Base-by-base conservation (phyloP, 2,797 vertebrate species). In the Brachymystax lenok region DNA sequence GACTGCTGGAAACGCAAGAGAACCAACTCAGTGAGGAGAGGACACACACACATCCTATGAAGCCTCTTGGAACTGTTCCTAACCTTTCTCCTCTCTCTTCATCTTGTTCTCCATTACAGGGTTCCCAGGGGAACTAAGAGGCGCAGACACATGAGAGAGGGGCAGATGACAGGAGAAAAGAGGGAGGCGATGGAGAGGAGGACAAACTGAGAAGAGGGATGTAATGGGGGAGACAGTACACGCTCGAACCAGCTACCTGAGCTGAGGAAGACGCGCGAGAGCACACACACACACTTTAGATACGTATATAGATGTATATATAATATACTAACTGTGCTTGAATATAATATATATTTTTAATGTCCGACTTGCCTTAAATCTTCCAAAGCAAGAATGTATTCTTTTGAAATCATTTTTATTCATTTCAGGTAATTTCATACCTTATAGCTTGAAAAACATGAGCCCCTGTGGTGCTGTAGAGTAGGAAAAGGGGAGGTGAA, bases 1-100 rank as follows among this genome's bases (percentile, higher is more conserved):
- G 98, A 99, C 91, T 99, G 98, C 91, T 99, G 98, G 98, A 99
- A 99, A 93, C 96, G 98, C 90, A 99, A 99, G 95, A 93, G 98
- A 92, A 97, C 95, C 78, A 98, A 96, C 92, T 99, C 97, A 79
- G 98, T 99, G 88, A 90, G 92, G 24, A 61, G 21, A 13, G 73
- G 2, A 28, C 40, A 46, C 40, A 46, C 35, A 28, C 33, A 28
- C 28, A 30, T 69, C 98, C 97, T 78, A 97, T 99, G 88, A 90
- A 92, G 27, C 51, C 40, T 46, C 10, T 40, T 28, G 14, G 64
- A 67, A 67, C 64, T 7, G 13, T 51, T 14, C 27, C 24, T 35
- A 33, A 67, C 27, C 28, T 33, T 67, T 33, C 27, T 33, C 27
- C 64, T 16, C 4, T 16, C 28, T 13, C 30, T 27, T 51, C 3